A percentile compares a stretch with the other conserved stretches of the same genome.
phyloP scores from a whole-genome alignment of 2,888 invertebrate genomes.

The Esperia sulphurella region DNA sequence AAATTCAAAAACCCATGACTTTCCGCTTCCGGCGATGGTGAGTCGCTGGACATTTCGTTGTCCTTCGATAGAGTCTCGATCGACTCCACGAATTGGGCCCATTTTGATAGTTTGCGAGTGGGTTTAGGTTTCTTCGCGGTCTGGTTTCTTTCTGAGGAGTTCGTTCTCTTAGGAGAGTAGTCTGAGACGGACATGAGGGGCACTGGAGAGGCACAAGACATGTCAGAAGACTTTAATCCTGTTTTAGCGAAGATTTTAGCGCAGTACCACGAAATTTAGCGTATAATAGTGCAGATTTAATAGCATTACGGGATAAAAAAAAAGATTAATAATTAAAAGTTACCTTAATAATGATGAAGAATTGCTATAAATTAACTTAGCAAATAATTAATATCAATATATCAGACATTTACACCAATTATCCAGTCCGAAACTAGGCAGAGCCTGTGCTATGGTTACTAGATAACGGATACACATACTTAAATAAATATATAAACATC shows the following conservation, averaged over 20 bases:
- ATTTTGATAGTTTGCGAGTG: conserved; percentile 34
- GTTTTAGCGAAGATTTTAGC: neutral
- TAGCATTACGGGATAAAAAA: no score
- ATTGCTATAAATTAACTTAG: no score
- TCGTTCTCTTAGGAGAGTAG: conserved; percentile 35
- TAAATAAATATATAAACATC: no score
- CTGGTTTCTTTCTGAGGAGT: conserved; percentile 8
- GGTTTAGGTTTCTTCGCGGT: conserved; percentile 15
- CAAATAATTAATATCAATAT: no score
- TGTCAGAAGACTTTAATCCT: conserved; percentile 8
- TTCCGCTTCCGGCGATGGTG: conserved; percentile 31
- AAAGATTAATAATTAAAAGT: no score
- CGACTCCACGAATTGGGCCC: conserved; percentile 52
- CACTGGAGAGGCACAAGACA: conserved; percentile 34
- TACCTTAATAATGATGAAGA: no score
- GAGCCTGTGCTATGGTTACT: no score
- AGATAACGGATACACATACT: no score
- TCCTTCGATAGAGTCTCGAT: conserved; percentile 42
- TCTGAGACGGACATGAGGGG: conserved; percentile 50
- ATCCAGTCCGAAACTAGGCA: no score
- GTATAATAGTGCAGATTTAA: no score
- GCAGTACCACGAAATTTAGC: no score
- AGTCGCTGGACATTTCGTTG: conserved; percentile 37
- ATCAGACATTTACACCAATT: no score
- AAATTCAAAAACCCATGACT: conserved; percentile 43